A percentile compares a stretch with the other conserved stretches of the same genome.
Evolutionary conservation across 2,113 vertebrate species (phyloP).

Genomic region (Bungarus multicinctus): DNA sequence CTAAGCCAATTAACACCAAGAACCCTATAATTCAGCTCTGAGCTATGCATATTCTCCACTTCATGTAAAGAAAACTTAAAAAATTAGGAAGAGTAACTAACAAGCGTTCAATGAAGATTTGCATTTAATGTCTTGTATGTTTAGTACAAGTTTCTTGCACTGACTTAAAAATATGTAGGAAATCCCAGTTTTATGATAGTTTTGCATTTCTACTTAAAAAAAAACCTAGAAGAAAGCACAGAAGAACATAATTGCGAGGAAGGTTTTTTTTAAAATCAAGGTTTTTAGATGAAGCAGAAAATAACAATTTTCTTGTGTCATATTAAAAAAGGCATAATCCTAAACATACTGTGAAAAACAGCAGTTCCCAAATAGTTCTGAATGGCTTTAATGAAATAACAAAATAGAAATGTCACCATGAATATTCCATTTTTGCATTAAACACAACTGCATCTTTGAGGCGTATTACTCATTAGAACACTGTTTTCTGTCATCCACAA

Average conservation of each 20-base stretch:
- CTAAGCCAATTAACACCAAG: not conserved
- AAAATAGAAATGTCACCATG: not conserved
- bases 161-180: not conserved
- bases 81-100: not conserved
- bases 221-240: not conserved
- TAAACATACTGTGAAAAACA: not conserved
- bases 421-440: not conserved
- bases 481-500: not conserved
- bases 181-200: not conserved
- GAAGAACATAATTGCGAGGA: conserved; percentile 4
- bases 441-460: not conserved
- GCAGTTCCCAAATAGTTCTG: not conserved
- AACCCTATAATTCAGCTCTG: not conserved
- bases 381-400: not conserved
- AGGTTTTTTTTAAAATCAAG: conserved; percentile 8
- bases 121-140: not conserved
- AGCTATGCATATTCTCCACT: not conserved
- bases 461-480: not conserved
- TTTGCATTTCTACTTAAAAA: not conserved
- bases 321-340: not conserved
- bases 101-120: not conserved
- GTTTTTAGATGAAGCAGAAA: conserved; percentile 9
- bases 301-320: not conserved
- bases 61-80: conserved; percentile 15
- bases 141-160: not conserved